Base-by-base conservation (phyloP, 2,888 invertebrate species). In the Steinernema hermaphroditum region DNA sequence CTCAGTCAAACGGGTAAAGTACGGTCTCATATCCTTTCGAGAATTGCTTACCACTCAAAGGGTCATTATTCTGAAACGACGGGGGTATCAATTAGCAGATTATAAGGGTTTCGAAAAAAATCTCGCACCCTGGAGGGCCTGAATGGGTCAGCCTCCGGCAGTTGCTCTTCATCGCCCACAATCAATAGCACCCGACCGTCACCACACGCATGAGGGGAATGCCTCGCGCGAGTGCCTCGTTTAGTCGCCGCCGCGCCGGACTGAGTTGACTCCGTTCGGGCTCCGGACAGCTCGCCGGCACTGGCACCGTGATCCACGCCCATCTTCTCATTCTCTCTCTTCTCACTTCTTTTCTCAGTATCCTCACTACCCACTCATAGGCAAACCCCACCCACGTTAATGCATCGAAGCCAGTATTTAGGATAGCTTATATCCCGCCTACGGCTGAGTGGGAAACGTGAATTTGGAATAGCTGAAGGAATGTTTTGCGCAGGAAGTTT, bases 181-280 rank as follows among this genome's bases (percentile, higher is more conserved):
- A 37, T 37, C 37, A 37, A 37, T 37, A 37, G 37, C 37, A 12
- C 37, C 37, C 37, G n/a, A n/a, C n/a, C n/a, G n/a, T n/a, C n/a
- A n/a, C n/a, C 37, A 37, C 37, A 37, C 54, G 54, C 46, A 16
- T 2, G 54, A 6, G 27, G 8, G 54, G n/a, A n/a, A n/a, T n/a
- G n/a, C n/a, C n/a, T n/a, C 46, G 54, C 14, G 54, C 54, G 54
- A 54, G 54, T 54, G 54, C 54, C 54, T 54, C 54, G 54, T 27
- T 14, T 27, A 54, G 54, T 6, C 54, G 19, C 22, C 14, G 54
- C 54, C 24, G 27, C 27, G n/a, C 22, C 54, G 24, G 54, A 54
- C 24, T 27, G 54, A 54, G 27, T 22, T 54, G 54, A 54, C 54
- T 54, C 54, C 54, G n/a, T 54, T 37, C 16, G 22, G 54, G 54